Percentiles rank a stretch among this genome's conserved stretches.
Conservation (phyloP, 1,140 invertebrate species). For the Drosophila nigromelanica region DNA sequence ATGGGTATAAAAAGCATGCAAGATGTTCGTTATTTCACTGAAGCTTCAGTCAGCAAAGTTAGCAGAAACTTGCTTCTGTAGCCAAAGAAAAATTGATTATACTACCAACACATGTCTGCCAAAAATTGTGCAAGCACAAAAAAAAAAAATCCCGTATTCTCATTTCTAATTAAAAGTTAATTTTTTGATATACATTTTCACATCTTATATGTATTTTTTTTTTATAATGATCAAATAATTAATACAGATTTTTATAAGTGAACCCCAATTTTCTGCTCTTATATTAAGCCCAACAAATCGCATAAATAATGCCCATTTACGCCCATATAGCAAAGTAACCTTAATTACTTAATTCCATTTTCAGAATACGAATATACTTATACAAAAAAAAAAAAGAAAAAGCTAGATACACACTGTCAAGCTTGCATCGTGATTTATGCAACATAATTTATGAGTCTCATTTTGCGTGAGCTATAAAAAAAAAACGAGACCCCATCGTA, state of each 20-base stretch:
- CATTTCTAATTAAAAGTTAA: too few relatives aligned
- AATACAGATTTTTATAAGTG: conserved; percentile 11
- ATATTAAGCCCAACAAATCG: conserved; percentile 18
- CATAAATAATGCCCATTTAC: conserved; percentile 20
- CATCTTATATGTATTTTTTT: neutral
- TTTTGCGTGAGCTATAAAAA: conserved; percentile 40
- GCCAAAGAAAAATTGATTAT: too few relatives aligned
- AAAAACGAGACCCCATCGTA: conserved; percentile 5
- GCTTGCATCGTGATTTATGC: conserved; percentile 64
- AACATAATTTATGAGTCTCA: conserved; percentile 68
- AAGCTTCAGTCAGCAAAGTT: too few relatives aligned
- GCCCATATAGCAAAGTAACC: neutral
- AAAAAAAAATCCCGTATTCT: too few relatives aligned
- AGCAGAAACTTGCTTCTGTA: too few relatives aligned
- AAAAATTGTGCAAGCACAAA: too few relatives aligned
- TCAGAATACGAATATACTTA: conserved; percentile 1
- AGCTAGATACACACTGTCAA: neutral
- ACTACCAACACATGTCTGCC: too few relatives aligned
- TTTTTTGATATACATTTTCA: too few relatives aligned
- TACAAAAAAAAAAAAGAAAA: neutral
- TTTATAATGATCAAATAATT: neutral
- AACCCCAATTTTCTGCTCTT: neutral
- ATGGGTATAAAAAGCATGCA: too few relatives aligned
- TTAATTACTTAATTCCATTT: conserved; percentile 17
- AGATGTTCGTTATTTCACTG: too few relatives aligned